These are phyloP conservation scores for Candidula unifasciata DNA, from an alignment of 2,888 invertebrate species.

Conservation along the genomic window DNA sequence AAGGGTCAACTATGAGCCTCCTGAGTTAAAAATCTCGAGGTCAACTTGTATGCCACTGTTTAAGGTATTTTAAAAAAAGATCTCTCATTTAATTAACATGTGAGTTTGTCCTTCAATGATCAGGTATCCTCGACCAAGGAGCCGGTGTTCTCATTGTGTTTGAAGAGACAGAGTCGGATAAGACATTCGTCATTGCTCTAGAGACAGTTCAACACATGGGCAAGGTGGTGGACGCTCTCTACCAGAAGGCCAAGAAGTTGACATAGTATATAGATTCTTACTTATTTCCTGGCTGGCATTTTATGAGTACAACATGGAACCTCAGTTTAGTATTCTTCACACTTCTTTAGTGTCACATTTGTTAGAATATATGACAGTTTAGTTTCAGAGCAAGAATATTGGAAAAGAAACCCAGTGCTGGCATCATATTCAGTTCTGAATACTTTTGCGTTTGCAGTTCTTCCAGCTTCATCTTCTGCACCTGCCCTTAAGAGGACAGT, in stretches of 20 bases:
- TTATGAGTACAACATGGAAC: constrained; percentile 9
- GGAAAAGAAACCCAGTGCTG: not conserved
- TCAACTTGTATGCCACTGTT: no score
- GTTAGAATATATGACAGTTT: not conserved
- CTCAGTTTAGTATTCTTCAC: constrained; percentile 9
- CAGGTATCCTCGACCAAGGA: constrained; percentile 98
- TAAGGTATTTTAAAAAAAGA: no score
- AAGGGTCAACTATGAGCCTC: no score
- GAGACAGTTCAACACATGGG: constrained; percentile 99
- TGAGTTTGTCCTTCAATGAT: constrained; percentile 65
- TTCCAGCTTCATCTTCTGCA: no score
- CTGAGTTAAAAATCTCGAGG: no score
- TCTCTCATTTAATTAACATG: no score
- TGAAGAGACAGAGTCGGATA: constrained; percentile 94
- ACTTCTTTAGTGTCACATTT: not conserved
- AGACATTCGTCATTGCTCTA: constrained; percentile 97
- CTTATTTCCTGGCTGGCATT: not conserved
- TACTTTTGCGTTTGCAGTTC: no score
- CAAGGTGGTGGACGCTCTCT: constrained; percentile 98
- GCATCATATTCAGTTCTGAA: no score
- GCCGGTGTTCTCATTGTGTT: constrained; percentile 98
- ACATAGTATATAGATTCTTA: constrained; percentile 82
- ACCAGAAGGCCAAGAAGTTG: constrained; percentile 98
- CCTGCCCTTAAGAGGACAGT: no score
- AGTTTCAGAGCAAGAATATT: not conserved